Base-by-base conservation (phyloP, 2,888 invertebrate genomes). In the Leucophenga montana region DNA sequence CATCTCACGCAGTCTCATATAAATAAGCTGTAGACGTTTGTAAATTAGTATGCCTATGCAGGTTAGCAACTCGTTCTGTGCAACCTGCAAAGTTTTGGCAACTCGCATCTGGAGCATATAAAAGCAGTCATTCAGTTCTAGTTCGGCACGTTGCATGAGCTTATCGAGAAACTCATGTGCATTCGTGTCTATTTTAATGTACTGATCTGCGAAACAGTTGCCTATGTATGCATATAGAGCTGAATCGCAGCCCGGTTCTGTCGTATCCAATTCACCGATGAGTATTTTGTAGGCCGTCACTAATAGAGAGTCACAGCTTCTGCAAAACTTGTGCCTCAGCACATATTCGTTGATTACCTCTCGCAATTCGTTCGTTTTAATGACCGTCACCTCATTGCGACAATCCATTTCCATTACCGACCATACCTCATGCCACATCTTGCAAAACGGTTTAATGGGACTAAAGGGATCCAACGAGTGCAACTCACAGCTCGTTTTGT, bases 21-120 rank as follows among this genome's bases (percentile, higher is more conserved):
- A 95, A 73, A 97, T 94, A 77, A 95, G 93, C 86, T 96, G 95
- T 62, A 98, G 91, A 70, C 97, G 92, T 86, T 97, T 97, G 87
- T 96, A 96, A 83, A 97, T 93, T 88, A 97, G 96, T 88, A 97
- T 95, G 13, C 97, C 97, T 72, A 98, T 92, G 88, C 97, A 98
- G 11, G 97, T 97, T 75, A 98, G 91, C 69, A 98, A 97, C 90
- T 98, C 97, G 89, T 97, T 97, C 89, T 98, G 97, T 79, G 97
- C 97, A 76, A 97, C 96, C 90, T 97, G 97, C 80, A 98, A 89
- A n/a, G 97, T 97, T 90, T 97, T 97, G 8, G 97, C 97, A 88
- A 97, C 97, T 69, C 97, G 92, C 88, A 97, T 97, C 73, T 97
- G 91, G 78, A 95, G 93, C 85, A 94, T 94, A 39, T 86, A 88